Evolutionary conservation across 1,140 invertebrate genomes (phyloP), one percentile per base, ranked within the genome.

Genomic region (Zaprionus vittiger): DNA sequence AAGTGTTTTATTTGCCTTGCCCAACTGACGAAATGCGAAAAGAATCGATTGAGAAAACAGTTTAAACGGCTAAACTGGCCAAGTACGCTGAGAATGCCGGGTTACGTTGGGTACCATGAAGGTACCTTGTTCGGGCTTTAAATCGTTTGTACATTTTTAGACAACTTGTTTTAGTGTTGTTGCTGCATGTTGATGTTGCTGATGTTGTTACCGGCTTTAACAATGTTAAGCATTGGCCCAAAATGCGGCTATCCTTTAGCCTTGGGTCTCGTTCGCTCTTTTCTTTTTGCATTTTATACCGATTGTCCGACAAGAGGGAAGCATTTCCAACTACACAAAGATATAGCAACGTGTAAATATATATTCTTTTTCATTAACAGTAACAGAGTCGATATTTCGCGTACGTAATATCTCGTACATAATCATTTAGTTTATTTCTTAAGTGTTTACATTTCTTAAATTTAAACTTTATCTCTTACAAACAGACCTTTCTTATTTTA

Each of bases 81-180:
- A 31, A 64, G 49, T 26, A 17, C 41, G 2, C n/a, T 3, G 41
- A 9, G 3, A 9, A 4, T 17, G 41, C 41, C 15, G 41, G 6
- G 6, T 44, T 44, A 44, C 41, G 5, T 6, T 3, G 41, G 6
- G 7, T 17, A 17, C n/a, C 7, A 17, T 6, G 44, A 24, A 31
- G 37, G 54, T 52, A 6, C 34, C 24, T 55, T 41, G 26, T 47
- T 65, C 20, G 56, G 56, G 61, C 71, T 65, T 67, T 68, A 82
- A 73, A 59, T 78, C 66, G 80, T 56, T 82, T 73, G 65, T 62
- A 79, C 47, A 75, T 54, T 78, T 63, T 61, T 47, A 22, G n/a
- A 73, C 62, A 61, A 73, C 54, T 26, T 67, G 61, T 59, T 37
- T 38, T 11, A 37, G 61, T 49, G 11, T n/a, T 15, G 65, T 31